These are phyloP conservation scores for Leptobrachium ailaonicum DNA, from an alignment of 2,113 vertebrate species.

Conservation along the genomic window DNA sequence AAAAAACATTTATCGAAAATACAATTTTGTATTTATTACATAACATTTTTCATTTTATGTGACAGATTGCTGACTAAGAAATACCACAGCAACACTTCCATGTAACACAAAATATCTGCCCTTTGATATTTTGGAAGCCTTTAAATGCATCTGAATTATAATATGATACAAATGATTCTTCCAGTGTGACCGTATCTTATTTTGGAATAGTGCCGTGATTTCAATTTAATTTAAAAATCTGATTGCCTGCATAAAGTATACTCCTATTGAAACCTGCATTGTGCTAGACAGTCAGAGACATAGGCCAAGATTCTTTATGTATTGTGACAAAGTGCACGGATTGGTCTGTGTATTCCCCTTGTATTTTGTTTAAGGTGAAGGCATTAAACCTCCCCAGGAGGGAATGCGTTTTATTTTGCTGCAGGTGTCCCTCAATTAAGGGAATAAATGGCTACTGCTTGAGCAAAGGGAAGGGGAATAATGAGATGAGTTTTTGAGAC, in stretches of 20 bases:
- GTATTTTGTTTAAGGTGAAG: too few relatives aligned
- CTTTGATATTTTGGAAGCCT: conserved; percentile 35
- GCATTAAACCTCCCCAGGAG: too few relatives aligned
- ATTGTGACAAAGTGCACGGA: too few relatives aligned
- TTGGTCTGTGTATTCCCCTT: too few relatives aligned
- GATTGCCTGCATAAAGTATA: conserved; percentile 34
- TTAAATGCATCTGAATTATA: conserved; percentile 17
- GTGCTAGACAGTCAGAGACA: conserved; percentile 5
- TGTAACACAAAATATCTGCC: conserved; percentile 32
- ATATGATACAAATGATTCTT: conserved; percentile 26
- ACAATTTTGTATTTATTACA: conserved; percentile 21
- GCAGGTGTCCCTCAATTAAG: too few relatives aligned
- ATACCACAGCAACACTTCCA: background rate
- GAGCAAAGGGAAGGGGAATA: too few relatives aligned
- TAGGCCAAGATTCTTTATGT: too few relatives aligned
- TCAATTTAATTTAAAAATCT: conserved; percentile 45
- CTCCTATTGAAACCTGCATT: conserved; percentile 24
- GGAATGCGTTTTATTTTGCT: too few relatives aligned
- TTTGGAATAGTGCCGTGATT: conserved; percentile 43
- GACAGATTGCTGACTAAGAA: conserved; percentile 22
- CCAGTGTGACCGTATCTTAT: conserved; percentile 25
- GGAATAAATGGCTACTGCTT: too few relatives aligned
- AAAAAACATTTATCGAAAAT: background rate
- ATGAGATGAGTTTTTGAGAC: too few relatives aligned
- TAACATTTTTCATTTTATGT: conserved; percentile 17